Base-by-base conservation (phyloP, 2,797 vertebrate species). In the Platalea minor region DNA sequence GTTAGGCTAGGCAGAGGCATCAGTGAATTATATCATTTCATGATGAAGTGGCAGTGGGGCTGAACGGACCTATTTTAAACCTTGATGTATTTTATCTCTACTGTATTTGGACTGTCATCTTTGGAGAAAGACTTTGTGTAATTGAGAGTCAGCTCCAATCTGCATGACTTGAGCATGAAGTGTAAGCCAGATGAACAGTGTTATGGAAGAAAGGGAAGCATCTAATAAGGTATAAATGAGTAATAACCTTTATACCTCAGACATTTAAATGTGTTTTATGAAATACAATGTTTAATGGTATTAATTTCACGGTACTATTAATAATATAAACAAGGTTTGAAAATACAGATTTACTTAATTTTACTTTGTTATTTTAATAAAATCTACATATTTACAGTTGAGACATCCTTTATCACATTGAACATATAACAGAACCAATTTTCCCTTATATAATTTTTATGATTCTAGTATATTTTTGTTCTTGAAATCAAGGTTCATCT, bases 41-140 rank as follows among this genome's bases (percentile, higher is more conserved):
- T 98, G 98, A 98, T 98, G 98, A 98, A 98, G 98, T 84, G 86
- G 98, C 98, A 98, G 97, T 98, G 98, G 98, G 98, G 99, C 98
- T 98, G 98, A 99, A 99, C 99, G 97, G 98, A 98, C 98, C 99
- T 98, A 99, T 99, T 99, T 99, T 98, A 99, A 98, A 98, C 98
- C 98, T 98, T 99, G 98, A 99, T 99, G 98, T 99, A 98, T 99
- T 99, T 99, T 99, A 99, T 98, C 98, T 98, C 97, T 98, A 98
- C 98, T 98, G 97, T 98, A 98, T 98, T 99, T 98, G 98, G 97
- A 98, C 98, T 99, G 99, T 99, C 99, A 99, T 99, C 97, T 98
- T 98, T 97, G 96, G 97, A 98, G 97, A 96, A 98, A 98, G 98
- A 98, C 97, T 98, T 98, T 96, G 97, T 98, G 97, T 99, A 99